phyloP scores from a whole-genome alignment of 1,140 invertebrate genomes.

The Drepana arcuata region DNA sequence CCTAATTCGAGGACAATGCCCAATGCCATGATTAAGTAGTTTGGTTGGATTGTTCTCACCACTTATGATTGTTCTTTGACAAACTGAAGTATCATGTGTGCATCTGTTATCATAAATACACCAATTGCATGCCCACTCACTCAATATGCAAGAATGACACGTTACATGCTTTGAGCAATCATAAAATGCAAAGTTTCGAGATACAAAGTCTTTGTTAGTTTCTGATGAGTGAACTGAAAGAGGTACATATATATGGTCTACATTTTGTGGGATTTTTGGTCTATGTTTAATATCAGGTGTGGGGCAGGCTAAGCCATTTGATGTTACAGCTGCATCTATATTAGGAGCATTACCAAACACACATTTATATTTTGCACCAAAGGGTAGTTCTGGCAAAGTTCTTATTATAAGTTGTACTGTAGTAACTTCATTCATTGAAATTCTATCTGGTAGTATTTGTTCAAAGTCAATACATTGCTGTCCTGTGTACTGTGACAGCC shows the following conservation, averaged over 20 bases:
- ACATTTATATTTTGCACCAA: slow-evolving; percentile 94
- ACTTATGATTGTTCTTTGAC: slow-evolving; percentile 86
- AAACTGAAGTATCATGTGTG: slow-evolving; percentile 87
- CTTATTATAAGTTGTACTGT: slow-evolving; percentile 90
- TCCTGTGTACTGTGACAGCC: slow-evolving; percentile 92
- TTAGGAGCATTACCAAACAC: slow-evolving; percentile 90
- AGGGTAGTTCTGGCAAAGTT: slow-evolving; percentile 89
- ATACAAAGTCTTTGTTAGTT: slow-evolving; percentile 96
- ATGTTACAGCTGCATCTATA: slow-evolving; percentile 87
- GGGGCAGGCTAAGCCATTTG: slow-evolving; percentile 85
- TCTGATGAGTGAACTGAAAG: slow-evolving; percentile 94
- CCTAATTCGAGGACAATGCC: slow-evolving; percentile 87
- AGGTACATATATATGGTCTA: slow-evolving; percentile 92
- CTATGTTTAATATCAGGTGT: slow-evolving; percentile 85
- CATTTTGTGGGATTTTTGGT: slow-evolving; percentile 83
- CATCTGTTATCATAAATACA: slow-evolving; percentile 97
- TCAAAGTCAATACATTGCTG: slow-evolving; percentile 98
- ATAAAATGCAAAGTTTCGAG: slow-evolving; percentile 93
- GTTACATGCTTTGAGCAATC: slow-evolving; percentile 92
- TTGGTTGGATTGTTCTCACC: slow-evolving; percentile 85
- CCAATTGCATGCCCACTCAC: slow-evolving; percentile 95
- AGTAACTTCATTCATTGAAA: slow-evolving; percentile 88
- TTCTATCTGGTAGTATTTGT: slow-evolving; percentile 89
- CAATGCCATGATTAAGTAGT: slow-evolving; percentile 80
- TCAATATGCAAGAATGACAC: slow-evolving; percentile 88